Conservation (phyloP, 2,888 invertebrate genomes). For the Phengaris alcon region DNA sequence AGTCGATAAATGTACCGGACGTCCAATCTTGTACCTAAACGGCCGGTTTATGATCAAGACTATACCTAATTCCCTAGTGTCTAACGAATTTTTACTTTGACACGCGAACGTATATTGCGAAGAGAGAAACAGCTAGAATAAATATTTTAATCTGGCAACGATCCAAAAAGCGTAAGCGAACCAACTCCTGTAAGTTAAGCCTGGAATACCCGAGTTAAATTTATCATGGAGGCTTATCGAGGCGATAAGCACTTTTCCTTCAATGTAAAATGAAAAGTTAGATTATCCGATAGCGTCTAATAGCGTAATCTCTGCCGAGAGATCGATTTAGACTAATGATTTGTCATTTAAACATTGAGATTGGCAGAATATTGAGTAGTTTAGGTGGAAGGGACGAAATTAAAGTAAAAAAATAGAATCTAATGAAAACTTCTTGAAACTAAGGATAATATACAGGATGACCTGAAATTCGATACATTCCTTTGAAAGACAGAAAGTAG, state of each 20-base stretch:
- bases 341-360: not conserved
- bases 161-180: not conserved
- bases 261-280: not conserved
- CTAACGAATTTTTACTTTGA: not conserved
- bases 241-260: slow-evolving; percentile 11
- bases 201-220: not conserved
- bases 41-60: no score
- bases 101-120: slow-evolving; percentile 2
- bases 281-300: not conserved
- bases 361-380: not conserved
- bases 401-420: not conserved
- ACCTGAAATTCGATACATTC: no score
- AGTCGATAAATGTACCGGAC: no score
- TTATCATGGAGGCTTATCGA: not conserved
- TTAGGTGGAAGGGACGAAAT: not conserved
- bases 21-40: no score
- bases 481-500: no score
- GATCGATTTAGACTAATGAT: not conserved
- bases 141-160: not conserved
- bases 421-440: no score
- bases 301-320: not conserved
- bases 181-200: not conserved
- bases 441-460: no score
- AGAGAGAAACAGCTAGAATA: not conserved
- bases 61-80: not conserved